A percentile compares a stretch with the other conserved stretches of the same genome.
Evolutionary conservation across 2,888 invertebrate genomes (phyloP).

Genomic region (Drepanosiphum platanoidis): DNA sequence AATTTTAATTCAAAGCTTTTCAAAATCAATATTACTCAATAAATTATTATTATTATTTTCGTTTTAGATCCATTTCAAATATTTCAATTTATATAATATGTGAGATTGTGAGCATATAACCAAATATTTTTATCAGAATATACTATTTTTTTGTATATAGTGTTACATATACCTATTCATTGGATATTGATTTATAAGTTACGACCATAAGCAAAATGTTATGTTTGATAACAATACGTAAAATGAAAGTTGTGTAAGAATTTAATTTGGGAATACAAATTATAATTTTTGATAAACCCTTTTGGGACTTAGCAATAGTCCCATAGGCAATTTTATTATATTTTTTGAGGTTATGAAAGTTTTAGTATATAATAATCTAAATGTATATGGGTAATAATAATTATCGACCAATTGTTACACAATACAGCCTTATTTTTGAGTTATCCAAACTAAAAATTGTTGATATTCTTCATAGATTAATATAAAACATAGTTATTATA

Average conservation of each 20-base stretch:
- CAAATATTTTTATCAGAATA: too few relatives aligned
- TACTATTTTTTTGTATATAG: background rate
- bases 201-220: background rate
- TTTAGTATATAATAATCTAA: slow-evolving; percentile 1
- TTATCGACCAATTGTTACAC: background rate
- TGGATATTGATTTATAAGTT: background rate
- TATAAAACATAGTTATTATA: too few relatives aligned
- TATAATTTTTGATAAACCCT: background rate
- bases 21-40: too few relatives aligned
- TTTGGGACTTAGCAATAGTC: background rate
- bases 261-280: background rate
- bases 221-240: background rate
- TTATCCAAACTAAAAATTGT: too few relatives aligned
- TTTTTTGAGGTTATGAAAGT: background rate
- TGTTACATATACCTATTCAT: background rate
- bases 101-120: too few relatives aligned
- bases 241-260: slow-evolving; percentile 2
- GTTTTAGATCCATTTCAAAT: too few relatives aligned
- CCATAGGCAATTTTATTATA: background rate
- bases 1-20: too few relatives aligned
- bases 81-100: too few relatives aligned
- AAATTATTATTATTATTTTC: too few relatives aligned
- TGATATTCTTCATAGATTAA: too few relatives aligned
- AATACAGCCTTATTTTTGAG: background rate
- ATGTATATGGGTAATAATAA: background rate